Conservation (phyloP, 2,797 vertebrate genomes). For the Gymnothorax javanicus region DNA sequence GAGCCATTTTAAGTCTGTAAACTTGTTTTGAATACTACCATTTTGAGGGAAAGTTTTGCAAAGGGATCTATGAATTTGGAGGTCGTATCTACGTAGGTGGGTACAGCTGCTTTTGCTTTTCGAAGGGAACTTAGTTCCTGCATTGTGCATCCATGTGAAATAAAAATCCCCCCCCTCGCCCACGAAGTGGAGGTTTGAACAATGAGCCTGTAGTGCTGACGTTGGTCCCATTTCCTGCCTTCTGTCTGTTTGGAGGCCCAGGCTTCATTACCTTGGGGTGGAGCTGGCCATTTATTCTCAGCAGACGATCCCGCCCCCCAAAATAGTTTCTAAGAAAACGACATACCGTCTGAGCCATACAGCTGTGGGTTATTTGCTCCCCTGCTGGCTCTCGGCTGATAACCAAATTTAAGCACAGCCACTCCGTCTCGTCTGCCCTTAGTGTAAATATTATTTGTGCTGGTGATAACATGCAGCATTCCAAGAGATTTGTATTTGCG, state of each 20-base stretch:
- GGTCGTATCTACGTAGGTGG: not conserved
- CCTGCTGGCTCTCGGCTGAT: not conserved
- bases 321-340: conserved; percentile 38
- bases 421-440: not conserved
- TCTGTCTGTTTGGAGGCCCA: conserved; percentile 8
- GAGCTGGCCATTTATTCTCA: not conserved
- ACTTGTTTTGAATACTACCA: not conserved
- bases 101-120: not conserved
- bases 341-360: conserved; percentile 27
- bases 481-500: conserved; percentile 13
- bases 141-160: not conserved
- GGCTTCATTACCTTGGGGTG: conserved; percentile 26
- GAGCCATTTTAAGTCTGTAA: not conserved
- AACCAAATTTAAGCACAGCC: not conserved
- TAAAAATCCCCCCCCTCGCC: not conserved
- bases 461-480: conserved; percentile 16
- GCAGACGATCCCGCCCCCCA: conserved; percentile 12
- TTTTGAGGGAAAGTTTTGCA: not conserved
- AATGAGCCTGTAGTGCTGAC: not conserved
- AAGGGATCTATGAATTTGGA: not conserved
- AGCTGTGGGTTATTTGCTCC: conserved; percentile 35
- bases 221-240: not conserved
- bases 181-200: not conserved
- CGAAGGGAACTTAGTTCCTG: not conserved
- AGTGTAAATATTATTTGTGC: conserved; percentile 17